A percentile compares a stretch with the other conserved stretches of the same genome.
These are phyloP conservation scores for Calameuta idolon DNA, from an alignment of 2,888 invertebrate species.

Conservation along the genomic window DNA sequence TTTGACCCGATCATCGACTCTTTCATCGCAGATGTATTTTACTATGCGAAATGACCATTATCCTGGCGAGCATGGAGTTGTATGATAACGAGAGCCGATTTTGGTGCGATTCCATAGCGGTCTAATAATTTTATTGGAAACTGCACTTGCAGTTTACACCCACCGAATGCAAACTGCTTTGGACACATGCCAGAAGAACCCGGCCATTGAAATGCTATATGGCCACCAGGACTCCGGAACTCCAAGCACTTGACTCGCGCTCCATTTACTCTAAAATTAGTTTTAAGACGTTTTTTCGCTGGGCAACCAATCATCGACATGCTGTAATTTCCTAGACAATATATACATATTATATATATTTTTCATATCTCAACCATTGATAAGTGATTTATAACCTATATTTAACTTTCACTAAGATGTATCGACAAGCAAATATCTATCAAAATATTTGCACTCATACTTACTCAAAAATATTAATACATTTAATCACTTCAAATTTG, in stretches of 20 bases:
- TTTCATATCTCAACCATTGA: neutral
- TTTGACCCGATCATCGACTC: neutral
- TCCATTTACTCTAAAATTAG: slow-evolving; percentile 47
- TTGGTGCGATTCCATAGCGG: slow-evolving; percentile 4
- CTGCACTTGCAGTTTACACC: slow-evolving; percentile 46
- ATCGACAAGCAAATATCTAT: neutral
- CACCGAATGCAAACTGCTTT: slow-evolving; percentile 51
- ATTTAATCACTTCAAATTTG: no score
- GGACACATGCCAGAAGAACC: slow-evolving; percentile 51
- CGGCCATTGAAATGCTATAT: slow-evolving; percentile 52
- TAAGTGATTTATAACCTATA: neutral
- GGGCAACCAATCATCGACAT: slow-evolving; percentile 7
- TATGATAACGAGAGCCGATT: neutral
- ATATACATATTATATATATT: neutral
- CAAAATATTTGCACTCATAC: no score
- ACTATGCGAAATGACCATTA: neutral
- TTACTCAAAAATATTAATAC: no score
- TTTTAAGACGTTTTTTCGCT: slow-evolving; percentile 26
- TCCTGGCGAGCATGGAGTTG: neutral
- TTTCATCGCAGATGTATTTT: neutral
- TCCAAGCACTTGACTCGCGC: slow-evolving; percentile 27
- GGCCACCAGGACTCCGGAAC: slow-evolving; percentile 21
- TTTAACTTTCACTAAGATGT: neutral
- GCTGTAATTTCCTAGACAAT: slow-evolving; percentile 12
- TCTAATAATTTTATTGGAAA: slow-evolving; percentile 52